phyloP scores from a whole-genome alignment of 2,888 invertebrate genomes.

The Sympetrum striolatum region DNA sequence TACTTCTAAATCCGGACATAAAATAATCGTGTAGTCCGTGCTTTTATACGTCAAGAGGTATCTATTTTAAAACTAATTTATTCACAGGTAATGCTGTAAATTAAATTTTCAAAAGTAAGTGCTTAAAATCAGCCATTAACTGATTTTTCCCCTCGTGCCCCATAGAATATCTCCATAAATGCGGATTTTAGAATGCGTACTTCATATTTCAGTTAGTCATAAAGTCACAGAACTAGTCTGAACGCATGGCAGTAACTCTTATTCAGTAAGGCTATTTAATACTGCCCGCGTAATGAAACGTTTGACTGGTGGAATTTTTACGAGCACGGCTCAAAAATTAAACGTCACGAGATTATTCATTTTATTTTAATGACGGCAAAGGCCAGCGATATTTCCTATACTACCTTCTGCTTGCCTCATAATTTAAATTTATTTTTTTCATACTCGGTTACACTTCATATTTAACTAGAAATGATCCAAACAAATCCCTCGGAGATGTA shows the following conservation, averaged over 20 bases:
- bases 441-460: too few relatives aligned
- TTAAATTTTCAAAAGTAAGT: too few relatives aligned
- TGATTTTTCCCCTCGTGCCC: not conserved
- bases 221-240: conserved; percentile 20
- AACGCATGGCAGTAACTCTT: not conserved
- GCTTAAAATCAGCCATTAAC: too few relatives aligned
- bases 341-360: not conserved
- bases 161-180: not conserved
- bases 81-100: too few relatives aligned
- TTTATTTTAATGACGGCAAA: conserved; percentile 11
- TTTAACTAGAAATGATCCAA: too few relatives aligned
- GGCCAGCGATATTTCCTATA: not conserved
- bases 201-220: not conserved
- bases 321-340: conserved; percentile 13
- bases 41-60: too few relatives aligned
- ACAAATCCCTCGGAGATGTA: too few relatives aligned
- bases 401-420: too few relatives aligned
- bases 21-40: too few relatives aligned
- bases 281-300: not conserved
- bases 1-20: too few relatives aligned
- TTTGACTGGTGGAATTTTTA: not conserved
- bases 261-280: not conserved
- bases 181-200: not conserved
- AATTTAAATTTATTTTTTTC: too few relatives aligned
- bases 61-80: too few relatives aligned